A percentile compares a stretch with the other conserved stretches of the same genome.
These are phyloP conservation scores for Xenus cinereus DNA, from an alignment of 2,113 vertebrate species.

Conservation along the genomic window DNA sequence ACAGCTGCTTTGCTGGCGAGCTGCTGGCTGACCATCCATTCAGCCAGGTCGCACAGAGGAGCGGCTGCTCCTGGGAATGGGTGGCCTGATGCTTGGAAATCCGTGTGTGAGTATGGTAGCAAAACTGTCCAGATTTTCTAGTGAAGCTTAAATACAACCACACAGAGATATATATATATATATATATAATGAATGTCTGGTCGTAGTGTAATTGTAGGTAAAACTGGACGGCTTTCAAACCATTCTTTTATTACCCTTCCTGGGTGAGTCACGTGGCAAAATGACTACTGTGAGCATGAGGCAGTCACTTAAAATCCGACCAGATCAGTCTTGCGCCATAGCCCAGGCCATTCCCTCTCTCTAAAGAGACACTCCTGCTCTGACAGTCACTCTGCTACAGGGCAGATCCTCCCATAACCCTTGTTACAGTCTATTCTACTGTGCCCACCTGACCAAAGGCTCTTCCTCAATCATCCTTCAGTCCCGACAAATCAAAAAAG, in stretches of 20 bases:
- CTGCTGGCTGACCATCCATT: neutral
- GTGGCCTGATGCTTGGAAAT: neutral
- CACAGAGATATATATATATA: neutral
- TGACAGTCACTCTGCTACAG: neutral
- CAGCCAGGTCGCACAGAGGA: neutral
- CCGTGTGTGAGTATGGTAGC: neutral
- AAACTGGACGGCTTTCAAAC: neutral
- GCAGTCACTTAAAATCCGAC: neutral
- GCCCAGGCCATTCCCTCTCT: neutral
- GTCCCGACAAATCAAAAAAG: neutral
- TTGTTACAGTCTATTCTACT: neutral
- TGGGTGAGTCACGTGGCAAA: neutral
- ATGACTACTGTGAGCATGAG: rapidly evolving
- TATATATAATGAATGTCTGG: neutral
- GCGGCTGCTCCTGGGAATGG: neutral
- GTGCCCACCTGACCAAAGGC: neutral
- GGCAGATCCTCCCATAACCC: neutral
- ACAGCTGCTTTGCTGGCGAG: neutral
- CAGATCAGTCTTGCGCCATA: neutral
- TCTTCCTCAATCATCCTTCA: neutral
- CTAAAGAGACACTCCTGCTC: neutral
- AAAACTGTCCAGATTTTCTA: neutral
- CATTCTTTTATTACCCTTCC: neutral
- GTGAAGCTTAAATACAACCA: neutral
- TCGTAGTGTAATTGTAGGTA: neutral